A percentile compares a stretch with the other conserved stretches of the same genome.
These are phyloP conservation scores for Mythimna albipuncta DNA, from an alignment of 2,888 invertebrate genomes.

Conservation along the genomic window DNA sequence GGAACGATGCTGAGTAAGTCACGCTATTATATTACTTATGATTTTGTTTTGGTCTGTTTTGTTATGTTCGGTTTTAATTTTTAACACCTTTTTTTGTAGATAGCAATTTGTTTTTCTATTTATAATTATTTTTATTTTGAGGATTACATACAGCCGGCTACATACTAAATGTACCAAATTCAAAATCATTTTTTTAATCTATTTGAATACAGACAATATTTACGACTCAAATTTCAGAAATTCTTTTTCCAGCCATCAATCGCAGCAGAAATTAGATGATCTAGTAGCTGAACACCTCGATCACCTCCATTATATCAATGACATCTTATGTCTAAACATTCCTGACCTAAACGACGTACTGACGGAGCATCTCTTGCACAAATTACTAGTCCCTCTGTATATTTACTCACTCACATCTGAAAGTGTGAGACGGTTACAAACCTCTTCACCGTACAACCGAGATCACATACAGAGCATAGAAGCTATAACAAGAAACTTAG, in stretches of 20 bases:
- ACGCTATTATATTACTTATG: constrained; percentile 34
- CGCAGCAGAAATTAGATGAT: constrained; percentile 97
- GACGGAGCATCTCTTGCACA: constrained; percentile 97
- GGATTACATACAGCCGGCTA: constrained; percentile 20
- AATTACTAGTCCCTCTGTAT: constrained; percentile 97
- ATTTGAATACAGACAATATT: constrained; percentile 43
- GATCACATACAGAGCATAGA: constrained; percentile 90
- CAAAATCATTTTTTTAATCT: constrained; percentile 47
- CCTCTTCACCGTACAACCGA: constrained; percentile 83
- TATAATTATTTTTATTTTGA: constrained; percentile 10
- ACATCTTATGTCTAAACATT: constrained; percentile 98
- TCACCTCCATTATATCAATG: constrained; percentile 99
- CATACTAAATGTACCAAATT: constrained; percentile 60
- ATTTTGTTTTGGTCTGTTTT: constrained; percentile 57
- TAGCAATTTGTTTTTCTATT: not conserved
- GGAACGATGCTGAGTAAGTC: constrained; percentile 98
- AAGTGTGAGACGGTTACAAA: constrained; percentile 72
- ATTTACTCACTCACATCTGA: constrained; percentile 95
- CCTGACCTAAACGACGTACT: constrained; percentile 98
- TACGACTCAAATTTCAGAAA: constrained; percentile 57
- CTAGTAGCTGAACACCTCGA: constrained; percentile 99
- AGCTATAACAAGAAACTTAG: constrained; percentile 91
- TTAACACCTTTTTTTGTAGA: not conserved
- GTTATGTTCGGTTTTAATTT: constrained; percentile 57
- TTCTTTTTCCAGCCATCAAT: constrained; percentile 94